phyloP scores from a whole-genome alignment of 2,113 vertebrate genomes.

The Thinocorus orbignyianus region DNA sequence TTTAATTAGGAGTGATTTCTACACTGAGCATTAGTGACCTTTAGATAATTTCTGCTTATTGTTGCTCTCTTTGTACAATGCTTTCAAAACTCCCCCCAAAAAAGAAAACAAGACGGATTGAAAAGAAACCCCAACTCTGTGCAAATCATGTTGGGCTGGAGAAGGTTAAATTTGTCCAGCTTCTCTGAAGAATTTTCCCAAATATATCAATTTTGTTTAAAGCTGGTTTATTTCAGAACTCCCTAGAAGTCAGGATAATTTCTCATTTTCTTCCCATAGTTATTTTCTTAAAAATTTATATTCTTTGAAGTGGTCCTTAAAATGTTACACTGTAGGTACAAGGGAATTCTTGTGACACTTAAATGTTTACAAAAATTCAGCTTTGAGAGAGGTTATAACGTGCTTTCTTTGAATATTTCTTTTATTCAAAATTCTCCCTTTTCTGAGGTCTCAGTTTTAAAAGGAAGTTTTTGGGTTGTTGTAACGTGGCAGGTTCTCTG shows the following conservation, averaged over 20 bases:
- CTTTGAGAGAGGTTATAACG: not conserved
- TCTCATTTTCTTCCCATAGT: not conserved
- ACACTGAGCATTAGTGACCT: not conserved
- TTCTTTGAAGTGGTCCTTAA: not conserved
- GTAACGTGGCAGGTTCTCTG: not conserved
- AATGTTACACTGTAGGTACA: not conserved
- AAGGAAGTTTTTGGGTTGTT: not conserved
- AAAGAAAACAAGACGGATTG: not conserved
- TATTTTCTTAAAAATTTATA: not conserved
- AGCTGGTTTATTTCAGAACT: not conserved
- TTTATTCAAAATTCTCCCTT: not conserved
- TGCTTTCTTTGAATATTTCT: not conserved
- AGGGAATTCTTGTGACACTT: not conserved
- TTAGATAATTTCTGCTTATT: not conserved
- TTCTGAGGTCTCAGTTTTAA: not conserved
- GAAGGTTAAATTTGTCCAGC: not conserved
- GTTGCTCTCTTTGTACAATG: not conserved
- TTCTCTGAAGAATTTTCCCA: not conserved
- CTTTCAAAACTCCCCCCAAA: not conserved
- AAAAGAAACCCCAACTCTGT: fast-evolving
- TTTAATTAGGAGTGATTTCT: conserved; percentile 43
- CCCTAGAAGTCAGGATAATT: not conserved
- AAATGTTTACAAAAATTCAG: not conserved
- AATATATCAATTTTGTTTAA: not conserved
- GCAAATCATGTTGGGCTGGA: not conserved